phyloP scores from a whole-genome alignment of 2,888 invertebrate genomes.

The Drosophila testacea region DNA sequence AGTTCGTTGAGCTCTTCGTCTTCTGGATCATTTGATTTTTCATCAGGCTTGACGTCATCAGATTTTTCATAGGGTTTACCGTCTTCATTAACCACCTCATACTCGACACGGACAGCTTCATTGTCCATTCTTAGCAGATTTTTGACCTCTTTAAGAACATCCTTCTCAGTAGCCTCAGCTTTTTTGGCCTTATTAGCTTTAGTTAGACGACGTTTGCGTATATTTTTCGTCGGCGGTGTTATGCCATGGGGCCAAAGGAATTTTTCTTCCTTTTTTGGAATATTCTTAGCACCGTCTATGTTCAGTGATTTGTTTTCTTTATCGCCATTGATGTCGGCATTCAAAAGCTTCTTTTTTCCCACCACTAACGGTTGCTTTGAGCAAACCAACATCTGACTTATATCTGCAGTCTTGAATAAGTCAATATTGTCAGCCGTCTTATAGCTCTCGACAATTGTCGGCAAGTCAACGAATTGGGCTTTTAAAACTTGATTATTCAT shows the following conservation, averaged over 20 bases:
- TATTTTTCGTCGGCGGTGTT: background rate
- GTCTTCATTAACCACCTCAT: background rate
- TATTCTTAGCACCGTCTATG: background rate
- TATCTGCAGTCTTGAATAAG: background rate
- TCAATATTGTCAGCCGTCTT: background rate
- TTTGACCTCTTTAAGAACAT: background rate
- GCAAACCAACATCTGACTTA: conserved; percentile 1
- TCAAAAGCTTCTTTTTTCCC: background rate
- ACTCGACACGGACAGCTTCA: background rate
- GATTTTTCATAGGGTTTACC: background rate
- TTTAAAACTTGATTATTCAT: background rate
- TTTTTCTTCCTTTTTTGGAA: background rate
- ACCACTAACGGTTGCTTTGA: background rate
- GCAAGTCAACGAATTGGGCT: background rate
- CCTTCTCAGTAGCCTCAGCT: background rate
- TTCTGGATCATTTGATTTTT: no score
- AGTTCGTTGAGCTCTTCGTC: no score
- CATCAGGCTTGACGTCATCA: no score
- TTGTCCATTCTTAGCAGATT: conserved; percentile 7
- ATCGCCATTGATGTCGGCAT: background rate
- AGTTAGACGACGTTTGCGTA: background rate
- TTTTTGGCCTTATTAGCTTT: background rate
- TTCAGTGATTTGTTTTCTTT: background rate
- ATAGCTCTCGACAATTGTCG: conserved; percentile 5
- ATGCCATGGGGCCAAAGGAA: conserved; percentile 1